phyloP scores from a whole-genome alignment of 1,140 invertebrate species.

The Scaptodrosophila lebanonensis region DNA sequence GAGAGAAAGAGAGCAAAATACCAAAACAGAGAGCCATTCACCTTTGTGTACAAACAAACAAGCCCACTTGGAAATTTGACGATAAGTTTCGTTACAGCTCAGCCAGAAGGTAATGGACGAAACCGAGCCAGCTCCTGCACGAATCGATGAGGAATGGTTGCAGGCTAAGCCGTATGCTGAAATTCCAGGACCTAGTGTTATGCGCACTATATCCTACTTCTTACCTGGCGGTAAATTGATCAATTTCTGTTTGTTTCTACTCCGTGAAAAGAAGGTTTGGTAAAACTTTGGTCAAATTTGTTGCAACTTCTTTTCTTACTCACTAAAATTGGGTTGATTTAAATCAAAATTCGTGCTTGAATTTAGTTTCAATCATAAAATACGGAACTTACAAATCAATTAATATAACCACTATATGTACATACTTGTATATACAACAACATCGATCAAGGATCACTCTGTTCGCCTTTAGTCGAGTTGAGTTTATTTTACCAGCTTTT shows the following conservation, averaged over 20 bases:
- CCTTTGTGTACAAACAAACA: constrained; percentile 58
- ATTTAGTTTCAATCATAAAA: no score
- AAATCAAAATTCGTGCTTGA: no score
- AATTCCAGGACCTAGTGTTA: constrained; percentile 46
- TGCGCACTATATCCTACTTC: constrained; percentile 40
- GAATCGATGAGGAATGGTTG: constrained; percentile 51
- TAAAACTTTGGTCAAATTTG: no score
- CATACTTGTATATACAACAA: no score
- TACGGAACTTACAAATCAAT: no score
- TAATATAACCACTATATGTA: no score
- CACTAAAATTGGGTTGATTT: not conserved
- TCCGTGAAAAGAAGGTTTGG: no score
- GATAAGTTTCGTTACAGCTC: constrained; percentile 7
- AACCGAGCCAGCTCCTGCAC: constrained; percentile 10
- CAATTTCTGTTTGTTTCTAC: not conserved
- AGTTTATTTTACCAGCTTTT: not conserved
- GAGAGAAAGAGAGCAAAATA: not conserved
- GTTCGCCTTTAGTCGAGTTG: no score
- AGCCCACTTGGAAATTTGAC: constrained; percentile 15
- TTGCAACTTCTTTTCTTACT: no score
- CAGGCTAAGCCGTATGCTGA: constrained; percentile 39
- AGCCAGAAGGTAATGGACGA: constrained; percentile 31
- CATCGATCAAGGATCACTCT: no score
- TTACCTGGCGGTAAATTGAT: constrained; percentile 54
- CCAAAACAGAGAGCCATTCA: constrained; percentile 8